Base-by-base conservation (phyloP, 2,797 vertebrate genomes). In the Cichlasoma orientale region DNA sequence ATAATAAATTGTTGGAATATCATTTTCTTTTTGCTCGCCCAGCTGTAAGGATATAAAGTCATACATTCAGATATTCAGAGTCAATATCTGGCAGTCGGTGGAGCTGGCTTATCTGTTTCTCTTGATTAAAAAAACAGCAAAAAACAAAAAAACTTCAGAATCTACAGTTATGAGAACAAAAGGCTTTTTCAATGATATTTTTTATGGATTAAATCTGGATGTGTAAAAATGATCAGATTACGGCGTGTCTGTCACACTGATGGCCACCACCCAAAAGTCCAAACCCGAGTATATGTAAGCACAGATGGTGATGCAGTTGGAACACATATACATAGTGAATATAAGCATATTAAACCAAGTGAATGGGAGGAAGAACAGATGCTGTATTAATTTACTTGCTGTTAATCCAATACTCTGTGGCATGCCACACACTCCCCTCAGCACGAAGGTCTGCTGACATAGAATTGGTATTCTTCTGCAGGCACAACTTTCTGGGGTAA, bases 401-500 rank as follows among this genome's bases (percentile, higher is more conserved):
- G 85, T 93, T 94, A 89, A 93, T 94, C 89, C 89, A 91, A 89
- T 75, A 77, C 87, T 92, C 87, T 75, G 86, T 61, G 53, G 88
- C 77, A 77, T 80, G 82, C 82, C 85, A 89, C 83, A 84, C 88
- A 81, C 83, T 89, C 81, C 86, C 90, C 74, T 75, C 75, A 77
- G 92, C 72, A 72, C 79, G 84, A 92, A 93, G 78, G 86, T 91
- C 87, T 85, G 78, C 86, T 79, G 88, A 88, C 86, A 91, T 58
- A 85, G 88, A 86, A 93, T 95, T 95, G 90, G 91, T 94, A 95
- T 96, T 95, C 94, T 87, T 86, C 84, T 74, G 88, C 83, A 90
- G 89, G 80, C 68, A 56, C 78, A 82, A 80, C 83, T 90, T 90
- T 87, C 77, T 77, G 89, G 90, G 90, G 90, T 94, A 95, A 95